These are phyloP conservation scores for Listronotus oregonensis DNA, from an alignment of 1,140 invertebrate species.

Conservation along the genomic window DNA sequence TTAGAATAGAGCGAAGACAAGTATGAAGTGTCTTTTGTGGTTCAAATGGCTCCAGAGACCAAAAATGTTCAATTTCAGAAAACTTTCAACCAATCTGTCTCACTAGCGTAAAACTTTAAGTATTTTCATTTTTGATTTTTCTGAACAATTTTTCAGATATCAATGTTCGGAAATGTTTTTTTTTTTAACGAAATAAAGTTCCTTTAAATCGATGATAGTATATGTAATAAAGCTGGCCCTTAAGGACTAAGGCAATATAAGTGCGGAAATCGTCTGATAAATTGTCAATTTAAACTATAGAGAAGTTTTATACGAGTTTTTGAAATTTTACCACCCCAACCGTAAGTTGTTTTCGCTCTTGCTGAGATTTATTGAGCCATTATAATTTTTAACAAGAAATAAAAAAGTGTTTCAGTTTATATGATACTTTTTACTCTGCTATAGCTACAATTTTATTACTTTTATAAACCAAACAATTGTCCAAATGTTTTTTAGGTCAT, in stretches of 20 bases:
- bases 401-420: too few species aligned
- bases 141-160: constrained; percentile 28
- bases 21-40: constrained; percentile 25
- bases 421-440: too few species aligned
- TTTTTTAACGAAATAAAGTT: constrained; percentile 29
- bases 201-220: constrained; percentile 31
- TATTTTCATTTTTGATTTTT: constrained; percentile 32
- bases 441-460: too few species aligned
- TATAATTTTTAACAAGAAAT: too few species aligned
- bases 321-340: constrained; percentile 9
- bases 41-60: constrained; percentile 17
- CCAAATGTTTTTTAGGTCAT: too few species aligned
- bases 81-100: constrained; percentile 32
- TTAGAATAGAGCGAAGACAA: constrained; percentile 14
- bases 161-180: constrained; percentile 11
- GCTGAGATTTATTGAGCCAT: too few species aligned
- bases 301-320: constrained; percentile 28
- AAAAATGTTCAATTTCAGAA: constrained; percentile 31
- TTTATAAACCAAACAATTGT: too few species aligned
- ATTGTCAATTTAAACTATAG: constrained; percentile 35
- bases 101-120: constrained; percentile 28
- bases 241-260: constrained; percentile 28
- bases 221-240: constrained; percentile 37
- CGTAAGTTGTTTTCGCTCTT: too few species aligned
- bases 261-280: constrained; percentile 29